phyloP scores from a whole-genome alignment of 1,140 invertebrate species.

The Drosophila micromelanica region DNA sequence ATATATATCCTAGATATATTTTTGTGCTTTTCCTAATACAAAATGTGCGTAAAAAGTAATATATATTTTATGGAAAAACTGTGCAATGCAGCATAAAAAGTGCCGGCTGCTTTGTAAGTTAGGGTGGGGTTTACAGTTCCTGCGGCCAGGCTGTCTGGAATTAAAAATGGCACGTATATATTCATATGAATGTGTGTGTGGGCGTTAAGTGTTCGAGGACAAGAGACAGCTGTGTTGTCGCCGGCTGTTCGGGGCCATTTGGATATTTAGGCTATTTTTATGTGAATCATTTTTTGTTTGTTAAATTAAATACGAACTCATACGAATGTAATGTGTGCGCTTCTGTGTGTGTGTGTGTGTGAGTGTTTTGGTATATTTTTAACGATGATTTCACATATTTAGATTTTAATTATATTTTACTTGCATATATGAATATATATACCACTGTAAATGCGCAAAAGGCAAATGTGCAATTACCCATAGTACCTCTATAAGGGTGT shows the following conservation, averaged over 20 bases:
- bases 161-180: conserved; percentile 33
- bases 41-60: conserved; percentile 44
- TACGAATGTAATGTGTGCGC: conserved; percentile 29
- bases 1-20: conserved; percentile 3
- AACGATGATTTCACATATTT: conserved; percentile 72
- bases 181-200: conserved; percentile 14
- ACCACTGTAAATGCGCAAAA: conserved; percentile 30
- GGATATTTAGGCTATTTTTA: conserved; percentile 70
- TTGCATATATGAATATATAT: conserved; percentile 2
- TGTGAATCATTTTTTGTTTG: conserved; percentile 79
- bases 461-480: conserved; percentile 47
- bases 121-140: conserved; percentile 44
- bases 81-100: conserved; percentile 38
- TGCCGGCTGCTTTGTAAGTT: conserved; percentile 37
- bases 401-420: conserved; percentile 48
- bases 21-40: conserved; percentile 22
- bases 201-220: conserved; percentile 46
- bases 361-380: conserved; percentile 65
- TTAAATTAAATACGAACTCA: conserved; percentile 65
- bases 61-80: conserved; percentile 7
- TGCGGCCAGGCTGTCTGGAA: conserved; percentile 53
- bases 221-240: conserved; percentile 67
- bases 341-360: conserved; percentile 25
- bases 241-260: conserved; percentile 35
- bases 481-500: conserved; percentile 1